These are phyloP conservation scores for Coptotermes formosanus DNA, from an alignment of 1,140 invertebrate genomes.

Conservation along the genomic window DNA sequence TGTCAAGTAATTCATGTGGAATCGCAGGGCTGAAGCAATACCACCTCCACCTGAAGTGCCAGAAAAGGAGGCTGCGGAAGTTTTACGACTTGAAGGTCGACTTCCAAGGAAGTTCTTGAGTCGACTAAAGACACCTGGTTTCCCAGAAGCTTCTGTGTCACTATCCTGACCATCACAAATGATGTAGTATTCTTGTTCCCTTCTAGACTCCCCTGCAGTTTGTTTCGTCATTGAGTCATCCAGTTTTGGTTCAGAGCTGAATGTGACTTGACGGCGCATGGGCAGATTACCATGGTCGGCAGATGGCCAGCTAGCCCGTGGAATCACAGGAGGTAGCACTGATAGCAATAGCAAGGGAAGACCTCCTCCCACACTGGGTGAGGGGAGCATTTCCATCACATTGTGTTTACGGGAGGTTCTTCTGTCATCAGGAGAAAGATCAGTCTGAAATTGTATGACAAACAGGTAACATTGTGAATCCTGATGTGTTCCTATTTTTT, in stretches of 20 bases:
- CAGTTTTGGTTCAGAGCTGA: slow-evolving; percentile 68
- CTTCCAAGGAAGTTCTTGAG: slow-evolving; percentile 57
- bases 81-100: slow-evolving; percentile 58
- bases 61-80: slow-evolving; percentile 60
- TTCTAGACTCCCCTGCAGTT: neutral
- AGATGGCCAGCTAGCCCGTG: slow-evolving; percentile 72
- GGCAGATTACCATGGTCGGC: slow-evolving; percentile 54
- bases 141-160: slow-evolving; percentile 41
- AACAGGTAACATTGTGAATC: too few relatives aligned
- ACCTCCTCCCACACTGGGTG: slow-evolving; percentile 66
- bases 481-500: too few relatives aligned
- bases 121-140: slow-evolving; percentile 48
- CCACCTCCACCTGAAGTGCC: slow-evolving; percentile 38
- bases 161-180: neutral
- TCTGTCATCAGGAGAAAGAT: slow-evolving; percentile 2
- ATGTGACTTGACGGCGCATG: slow-evolving; percentile 45
- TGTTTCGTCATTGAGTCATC: slow-evolving; percentile 44
- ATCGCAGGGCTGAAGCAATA: slow-evolving; percentile 65
- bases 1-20: slow-evolving; percentile 69
- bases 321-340: slow-evolving; percentile 70
- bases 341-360: slow-evolving; percentile 67
- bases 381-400: slow-evolving; percentile 44
- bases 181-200: slow-evolving; percentile 24
- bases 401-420: neutral
- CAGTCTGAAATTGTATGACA: neutral